phyloP scores from a whole-genome alignment of 2,888 invertebrate genomes.

The Neoascia interrupta region DNA sequence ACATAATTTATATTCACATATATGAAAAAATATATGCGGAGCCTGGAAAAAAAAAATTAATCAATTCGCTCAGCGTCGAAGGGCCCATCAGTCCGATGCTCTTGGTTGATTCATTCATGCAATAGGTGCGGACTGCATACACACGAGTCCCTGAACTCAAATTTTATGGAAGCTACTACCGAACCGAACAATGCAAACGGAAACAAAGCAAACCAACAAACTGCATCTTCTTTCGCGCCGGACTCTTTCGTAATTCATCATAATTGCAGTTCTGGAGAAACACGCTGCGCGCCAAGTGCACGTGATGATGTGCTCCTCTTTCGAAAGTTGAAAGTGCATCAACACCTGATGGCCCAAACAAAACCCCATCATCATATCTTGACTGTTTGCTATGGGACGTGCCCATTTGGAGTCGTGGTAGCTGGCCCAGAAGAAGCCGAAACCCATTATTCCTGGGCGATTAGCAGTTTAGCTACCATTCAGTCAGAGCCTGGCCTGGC shows the following conservation, averaged over 20 bases:
- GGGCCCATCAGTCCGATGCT: constrained; percentile 28
- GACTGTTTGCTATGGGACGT: no score
- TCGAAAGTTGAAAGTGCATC: constrained; percentile 66
- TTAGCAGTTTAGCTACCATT: constrained; percentile 67
- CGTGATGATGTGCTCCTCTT: constrained; percentile 55
- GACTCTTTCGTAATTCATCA: constrained; percentile 64
- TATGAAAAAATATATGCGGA: not conserved
- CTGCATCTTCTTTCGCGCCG: constrained; percentile 24
- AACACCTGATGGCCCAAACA: constrained; percentile 68
- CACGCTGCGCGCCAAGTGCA: constrained; percentile 46
- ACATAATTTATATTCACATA: constrained; percentile 15
- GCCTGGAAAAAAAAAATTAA: constrained; percentile 19
- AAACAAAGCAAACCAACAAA: constrained; percentile 55
- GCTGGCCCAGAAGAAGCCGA: constrained; percentile 58
- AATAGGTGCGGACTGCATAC: constrained; percentile 17
- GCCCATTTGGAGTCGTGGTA: constrained; percentile 29
- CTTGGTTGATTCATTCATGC: constrained; percentile 28
- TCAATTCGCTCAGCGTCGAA: constrained; percentile 39
- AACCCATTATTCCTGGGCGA: constrained; percentile 67
- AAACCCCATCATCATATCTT: no score
- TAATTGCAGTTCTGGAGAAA: constrained; percentile 66
- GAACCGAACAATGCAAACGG: constrained; percentile 33
- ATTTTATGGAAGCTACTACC: constrained; percentile 55
- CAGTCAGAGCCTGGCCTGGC: constrained; percentile 9
- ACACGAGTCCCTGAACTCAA: constrained; percentile 35